Conservation (phyloP, 2,797 vertebrate species). For the Acanthurus tractus region DNA sequence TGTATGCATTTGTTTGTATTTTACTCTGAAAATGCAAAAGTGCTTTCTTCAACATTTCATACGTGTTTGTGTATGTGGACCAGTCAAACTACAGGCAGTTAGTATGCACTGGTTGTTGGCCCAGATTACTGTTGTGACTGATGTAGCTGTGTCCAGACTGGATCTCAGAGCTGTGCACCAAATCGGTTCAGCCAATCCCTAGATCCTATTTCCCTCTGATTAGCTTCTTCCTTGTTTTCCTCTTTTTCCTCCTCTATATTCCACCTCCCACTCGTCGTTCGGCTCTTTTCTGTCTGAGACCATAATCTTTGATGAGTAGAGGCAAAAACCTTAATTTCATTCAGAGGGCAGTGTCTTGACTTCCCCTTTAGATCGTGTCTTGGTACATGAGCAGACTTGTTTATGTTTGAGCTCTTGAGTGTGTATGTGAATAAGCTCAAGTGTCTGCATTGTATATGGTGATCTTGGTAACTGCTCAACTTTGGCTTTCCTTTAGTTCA, state of each 20-base stretch:
- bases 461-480: constrained; percentile 23
- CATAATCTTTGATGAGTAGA: constrained; percentile 11
- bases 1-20: constrained; percentile 6
- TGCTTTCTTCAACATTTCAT: neutral
- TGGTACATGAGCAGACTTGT: neutral
- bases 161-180: constrained; percentile 25
- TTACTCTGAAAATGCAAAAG: neutral
- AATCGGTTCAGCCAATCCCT: constrained; percentile 40
- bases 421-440: constrained; percentile 20
- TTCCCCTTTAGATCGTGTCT: neutral
- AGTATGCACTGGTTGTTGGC: constrained; percentile 34
- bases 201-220: constrained; percentile 27
- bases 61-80: neutral
- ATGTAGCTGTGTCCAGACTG: constrained; percentile 46
- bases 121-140: constrained; percentile 57
- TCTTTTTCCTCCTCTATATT: constrained; percentile 2
- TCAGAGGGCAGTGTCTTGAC: neutral
- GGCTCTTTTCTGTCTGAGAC: constrained; percentile 17
- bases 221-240: constrained; percentile 8
- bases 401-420: constrained; percentile 19
- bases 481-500: constrained; percentile 12
- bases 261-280: neutral
- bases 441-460: constrained; percentile 5
- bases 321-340: constrained; percentile 29
- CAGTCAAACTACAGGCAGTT: constrained; percentile 34